These are phyloP conservation scores for Enteromius trimaculatus DNA, from an alignment of 2,797 vertebrate genomes.

Conservation along the genomic window DNA sequence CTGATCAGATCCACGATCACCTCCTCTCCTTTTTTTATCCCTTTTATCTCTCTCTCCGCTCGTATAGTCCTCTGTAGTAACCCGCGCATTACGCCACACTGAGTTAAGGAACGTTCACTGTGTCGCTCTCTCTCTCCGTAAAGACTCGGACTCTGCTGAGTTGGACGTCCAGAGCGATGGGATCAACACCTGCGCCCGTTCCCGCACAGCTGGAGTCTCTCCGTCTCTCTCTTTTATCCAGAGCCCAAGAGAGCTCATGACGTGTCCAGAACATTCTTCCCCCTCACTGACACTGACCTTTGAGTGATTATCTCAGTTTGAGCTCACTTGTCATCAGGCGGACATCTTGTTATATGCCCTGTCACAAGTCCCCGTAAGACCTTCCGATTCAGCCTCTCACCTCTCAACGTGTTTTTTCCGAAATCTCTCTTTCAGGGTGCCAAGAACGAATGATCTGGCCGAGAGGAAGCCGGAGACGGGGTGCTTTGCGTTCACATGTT, in stretches of 20 bases:
- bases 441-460: background rate
- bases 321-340: slow-evolving; percentile 41
- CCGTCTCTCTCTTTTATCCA: slow-evolving; percentile 42
- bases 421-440: slow-evolving; percentile 44
- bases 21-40: slow-evolving; percentile 55
- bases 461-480: background rate
- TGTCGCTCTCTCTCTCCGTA: slow-evolving; percentile 10
- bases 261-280: slow-evolving; percentile 37
- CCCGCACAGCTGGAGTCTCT: slow-evolving; percentile 40
- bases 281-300: slow-evolving; percentile 45
- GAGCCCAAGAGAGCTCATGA: slow-evolving; percentile 40
- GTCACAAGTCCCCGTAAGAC: slow-evolving; percentile 30
- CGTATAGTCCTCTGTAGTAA: slow-evolving; percentile 47
- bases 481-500: background rate
- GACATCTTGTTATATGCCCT: slow-evolving; percentile 48
- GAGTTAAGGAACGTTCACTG: slow-evolving; percentile 38
- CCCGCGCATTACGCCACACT: background rate
- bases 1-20: slow-evolving; percentile 67
- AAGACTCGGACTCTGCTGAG: slow-evolving; percentile 39
- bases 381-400: slow-evolving; percentile 28
- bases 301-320: slow-evolving; percentile 47
- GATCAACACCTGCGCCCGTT: slow-evolving; percentile 33
- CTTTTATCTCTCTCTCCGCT: slow-evolving; percentile 48
- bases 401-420: slow-evolving; percentile 4
- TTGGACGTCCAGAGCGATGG: slow-evolving; percentile 23